Percentiles rank a stretch among this genome's conserved stretches.
Evolutionary conservation across 2,888 invertebrate species (phyloP).

Genomic region (Ophioninae sp.): DNA sequence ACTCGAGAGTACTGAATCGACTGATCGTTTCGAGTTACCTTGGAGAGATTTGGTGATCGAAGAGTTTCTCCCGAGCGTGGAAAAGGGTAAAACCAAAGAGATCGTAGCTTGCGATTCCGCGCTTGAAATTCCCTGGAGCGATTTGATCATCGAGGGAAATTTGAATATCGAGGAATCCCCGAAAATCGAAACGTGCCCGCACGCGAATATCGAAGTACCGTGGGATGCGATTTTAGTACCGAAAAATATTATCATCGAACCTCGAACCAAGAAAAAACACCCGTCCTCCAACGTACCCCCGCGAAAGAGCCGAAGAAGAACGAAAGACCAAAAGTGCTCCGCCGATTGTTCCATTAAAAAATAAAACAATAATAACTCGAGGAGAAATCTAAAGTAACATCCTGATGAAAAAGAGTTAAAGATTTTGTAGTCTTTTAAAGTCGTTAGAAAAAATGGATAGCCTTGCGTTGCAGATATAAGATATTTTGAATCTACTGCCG

Average conservation of each 20-base stretch:
- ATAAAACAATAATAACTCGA: neutral
- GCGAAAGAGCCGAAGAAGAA: conserved; percentile 9
- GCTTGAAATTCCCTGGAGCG: conserved; percentile 73
- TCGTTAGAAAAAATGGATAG: too few relatives aligned
- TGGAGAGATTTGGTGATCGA: conserved; percentile 73
- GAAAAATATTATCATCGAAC: conserved; percentile 69
- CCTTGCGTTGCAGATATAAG: too few relatives aligned
- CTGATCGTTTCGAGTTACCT: conserved; percentile 69
- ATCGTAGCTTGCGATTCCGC: conserved; percentile 68
- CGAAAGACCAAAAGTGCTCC: conserved; percentile 8
- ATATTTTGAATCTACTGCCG: too few relatives aligned
- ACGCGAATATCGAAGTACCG: conserved; percentile 73
- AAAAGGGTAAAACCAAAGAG: conserved; percentile 14
- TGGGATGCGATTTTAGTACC: conserved; percentile 75
- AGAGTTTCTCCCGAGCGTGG: conserved; percentile 55
- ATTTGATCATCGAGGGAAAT: conserved; percentile 68
- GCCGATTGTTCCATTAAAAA: conserved; percentile 37
- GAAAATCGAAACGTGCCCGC: conserved; percentile 63
- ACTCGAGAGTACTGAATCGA: conserved; percentile 64
- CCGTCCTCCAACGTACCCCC: conserved; percentile 65
- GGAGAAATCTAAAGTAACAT: neutral
- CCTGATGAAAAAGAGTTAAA: too few relatives aligned
- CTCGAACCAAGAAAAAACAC: conserved; percentile 66
- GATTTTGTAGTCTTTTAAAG: too few relatives aligned
- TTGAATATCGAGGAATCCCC: conserved; percentile 65